Percentiles rank a stretch among this genome's conserved stretches.
Conservation (phyloP, 2,113 vertebrate genomes). For the Patagioenas fasciata region DNA sequence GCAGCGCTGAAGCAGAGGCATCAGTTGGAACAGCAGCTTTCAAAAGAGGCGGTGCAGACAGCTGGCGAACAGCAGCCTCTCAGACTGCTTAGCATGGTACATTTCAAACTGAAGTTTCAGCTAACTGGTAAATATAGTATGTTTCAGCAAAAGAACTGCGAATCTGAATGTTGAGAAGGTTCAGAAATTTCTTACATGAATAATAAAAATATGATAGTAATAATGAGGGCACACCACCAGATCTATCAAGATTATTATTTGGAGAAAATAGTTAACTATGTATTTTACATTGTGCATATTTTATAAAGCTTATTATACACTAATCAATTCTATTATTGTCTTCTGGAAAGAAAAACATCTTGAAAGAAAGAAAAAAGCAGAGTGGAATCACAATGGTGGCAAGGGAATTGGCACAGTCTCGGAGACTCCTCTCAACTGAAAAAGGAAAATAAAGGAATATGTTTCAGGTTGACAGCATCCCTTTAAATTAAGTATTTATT, state of each 20-base stretch:
- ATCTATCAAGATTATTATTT: background rate
- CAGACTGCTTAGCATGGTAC: background rate
- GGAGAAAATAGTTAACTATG: background rate
- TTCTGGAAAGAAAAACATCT: background rate
- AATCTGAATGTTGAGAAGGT: background rate
- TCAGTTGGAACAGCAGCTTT: background rate
- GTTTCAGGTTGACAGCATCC: background rate
- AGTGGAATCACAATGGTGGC: background rate
- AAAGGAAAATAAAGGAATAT: background rate
- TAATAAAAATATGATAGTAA: background rate
- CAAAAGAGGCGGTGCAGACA: background rate
- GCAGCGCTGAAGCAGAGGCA: background rate
- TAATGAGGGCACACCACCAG: background rate
- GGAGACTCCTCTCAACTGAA: background rate
- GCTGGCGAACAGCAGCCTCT: background rate
- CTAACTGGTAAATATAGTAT: background rate
- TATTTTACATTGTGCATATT: background rate
- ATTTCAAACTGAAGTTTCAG: background rate
- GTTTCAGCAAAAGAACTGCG: rapidly evolving
- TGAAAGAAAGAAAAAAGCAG: background rate
- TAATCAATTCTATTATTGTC: background rate
- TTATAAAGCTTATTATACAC: background rate
- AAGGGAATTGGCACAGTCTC: background rate
- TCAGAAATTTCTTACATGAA: background rate
- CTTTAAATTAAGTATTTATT: background rate